phyloP scores from a whole-genome alignment of 2,113 vertebrate species.

The Rousettus leschenaultii region DNA sequence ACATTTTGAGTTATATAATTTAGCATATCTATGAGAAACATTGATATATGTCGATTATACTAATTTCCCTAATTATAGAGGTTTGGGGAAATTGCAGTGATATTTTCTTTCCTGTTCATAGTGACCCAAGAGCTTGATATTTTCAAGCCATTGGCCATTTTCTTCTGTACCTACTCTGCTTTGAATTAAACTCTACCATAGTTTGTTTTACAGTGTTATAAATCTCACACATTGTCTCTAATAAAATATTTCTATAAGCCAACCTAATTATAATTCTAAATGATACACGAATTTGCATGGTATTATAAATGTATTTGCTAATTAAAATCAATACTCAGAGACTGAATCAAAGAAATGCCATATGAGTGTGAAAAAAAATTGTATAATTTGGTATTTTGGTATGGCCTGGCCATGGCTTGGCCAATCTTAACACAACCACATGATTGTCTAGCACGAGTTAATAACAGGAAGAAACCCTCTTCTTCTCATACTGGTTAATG shows the following conservation, averaged over 20 bases:
- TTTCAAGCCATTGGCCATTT: constrained; percentile 13
- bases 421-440: not conserved
- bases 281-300: not conserved
- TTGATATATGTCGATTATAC: constrained; percentile 36
- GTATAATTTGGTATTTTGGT: not conserved
- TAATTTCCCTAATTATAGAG: constrained; percentile 40
- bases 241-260: constrained; percentile 8
- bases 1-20: constrained; percentile 32
- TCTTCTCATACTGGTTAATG: not conserved
- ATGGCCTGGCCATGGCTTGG: not conserved
- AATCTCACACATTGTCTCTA: not conserved
- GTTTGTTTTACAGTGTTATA: not conserved
- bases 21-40: constrained; percentile 32
- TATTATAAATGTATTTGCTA: not conserved
- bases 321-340: not conserved
- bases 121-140: not conserved
- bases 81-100: constrained; percentile 29
- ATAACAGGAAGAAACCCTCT: not conserved
- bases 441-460: not conserved
- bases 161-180: not conserved
- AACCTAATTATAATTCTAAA: constrained; percentile 8
- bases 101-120: not conserved
- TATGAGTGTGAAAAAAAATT: not conserved
- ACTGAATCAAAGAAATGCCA: not conserved
- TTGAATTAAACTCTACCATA: not conserved